Evolutionary conservation across 2,113 vertebrate species (phyloP).

Genomic region (Lepisosteus oculatus): DNA sequence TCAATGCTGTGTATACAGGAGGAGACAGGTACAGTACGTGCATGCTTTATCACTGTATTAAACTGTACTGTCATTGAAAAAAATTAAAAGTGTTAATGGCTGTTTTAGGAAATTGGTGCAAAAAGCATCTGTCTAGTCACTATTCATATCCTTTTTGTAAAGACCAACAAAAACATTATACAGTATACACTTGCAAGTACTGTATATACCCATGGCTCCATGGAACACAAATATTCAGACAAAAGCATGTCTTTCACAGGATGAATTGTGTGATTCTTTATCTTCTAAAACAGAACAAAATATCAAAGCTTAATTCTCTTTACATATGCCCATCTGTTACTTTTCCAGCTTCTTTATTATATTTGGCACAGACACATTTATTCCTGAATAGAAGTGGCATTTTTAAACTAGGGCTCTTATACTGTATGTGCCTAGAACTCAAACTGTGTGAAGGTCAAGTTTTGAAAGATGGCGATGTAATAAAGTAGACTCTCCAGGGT

Average conservation of each 20-base stretch:
- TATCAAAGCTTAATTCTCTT: not conserved
- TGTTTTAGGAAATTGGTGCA: too few relatives aligned
- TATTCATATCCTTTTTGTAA: too few relatives aligned
- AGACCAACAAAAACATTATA: too few relatives aligned
- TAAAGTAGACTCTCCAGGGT: too few relatives aligned
- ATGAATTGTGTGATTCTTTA: too few relatives aligned
- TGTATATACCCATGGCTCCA: too few relatives aligned
- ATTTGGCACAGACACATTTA: not conserved
- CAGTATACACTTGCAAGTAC: too few relatives aligned
- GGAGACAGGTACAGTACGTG: slow-evolving; percentile 28
- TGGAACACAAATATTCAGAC: too few relatives aligned
- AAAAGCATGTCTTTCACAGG: too few relatives aligned
- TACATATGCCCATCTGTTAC: not conserved
- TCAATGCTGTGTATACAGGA: slow-evolving; percentile 20
- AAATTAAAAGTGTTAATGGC: not conserved
- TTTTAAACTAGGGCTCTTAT: not conserved
- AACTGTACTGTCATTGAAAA: not conserved
- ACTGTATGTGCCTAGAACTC: not conserved
- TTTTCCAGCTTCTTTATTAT: not conserved
- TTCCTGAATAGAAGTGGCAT: not conserved
- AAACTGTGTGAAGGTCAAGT: slow-evolving; percentile 1
- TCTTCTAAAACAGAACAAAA: too few relatives aligned
- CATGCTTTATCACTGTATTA: not conserved
- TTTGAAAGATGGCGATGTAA: not conserved
- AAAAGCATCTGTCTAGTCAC: too few relatives aligned